phyloP scores from a whole-genome alignment of 1,140 invertebrate genomes.

The Drosophila pandora region DNA sequence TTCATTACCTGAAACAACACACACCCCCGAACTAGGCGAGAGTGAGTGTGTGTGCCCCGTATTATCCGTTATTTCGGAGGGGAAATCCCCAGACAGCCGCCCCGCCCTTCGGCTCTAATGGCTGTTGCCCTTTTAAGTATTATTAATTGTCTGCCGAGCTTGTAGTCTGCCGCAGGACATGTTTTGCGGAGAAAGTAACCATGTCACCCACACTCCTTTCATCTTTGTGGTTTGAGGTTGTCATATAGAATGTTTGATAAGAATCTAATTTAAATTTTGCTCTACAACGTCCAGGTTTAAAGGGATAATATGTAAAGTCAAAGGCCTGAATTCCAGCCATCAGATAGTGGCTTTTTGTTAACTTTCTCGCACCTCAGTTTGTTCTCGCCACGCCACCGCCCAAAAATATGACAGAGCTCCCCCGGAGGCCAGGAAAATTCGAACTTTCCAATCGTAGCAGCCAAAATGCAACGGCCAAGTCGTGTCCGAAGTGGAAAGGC shows the following conservation, averaged over 20 bases:
- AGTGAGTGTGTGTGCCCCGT: conserved; percentile 38
- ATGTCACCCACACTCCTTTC: conserved; percentile 5
- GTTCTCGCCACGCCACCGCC: conserved; percentile 25
- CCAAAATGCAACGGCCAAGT: conserved; percentile 34
- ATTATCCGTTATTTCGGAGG: conserved; percentile 54
- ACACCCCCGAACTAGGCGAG: conserved; percentile 13
- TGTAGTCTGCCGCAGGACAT: conserved; percentile 64
- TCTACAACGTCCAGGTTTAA: conserved; percentile 27
- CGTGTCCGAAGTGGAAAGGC: conserved; percentile 29
- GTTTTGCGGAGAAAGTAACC: conserved; percentile 6
- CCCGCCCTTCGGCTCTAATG: conserved; percentile 1
- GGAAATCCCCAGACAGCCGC: conserved; percentile 4
- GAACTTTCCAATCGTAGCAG: conserved; percentile 42
- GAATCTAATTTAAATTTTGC: conserved; percentile 62
- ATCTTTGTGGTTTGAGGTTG: conserved; percentile 35
- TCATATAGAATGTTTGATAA: conserved; percentile 46
- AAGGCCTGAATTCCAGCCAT: neutral
- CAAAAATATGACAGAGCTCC: conserved; percentile 39
- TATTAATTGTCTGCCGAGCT: conserved; percentile 77
- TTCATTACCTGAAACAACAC: conserved; percentile 60
- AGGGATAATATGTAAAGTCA: conserved; percentile 3
- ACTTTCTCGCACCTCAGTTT: conserved; percentile 21
- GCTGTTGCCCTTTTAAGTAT: conserved; percentile 71
- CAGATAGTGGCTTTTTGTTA: conserved; percentile 15
- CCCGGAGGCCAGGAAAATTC: conserved; percentile 27